Conservation (phyloP, 2,797 vertebrate species). For the Phalloptychus januarius region DNA sequence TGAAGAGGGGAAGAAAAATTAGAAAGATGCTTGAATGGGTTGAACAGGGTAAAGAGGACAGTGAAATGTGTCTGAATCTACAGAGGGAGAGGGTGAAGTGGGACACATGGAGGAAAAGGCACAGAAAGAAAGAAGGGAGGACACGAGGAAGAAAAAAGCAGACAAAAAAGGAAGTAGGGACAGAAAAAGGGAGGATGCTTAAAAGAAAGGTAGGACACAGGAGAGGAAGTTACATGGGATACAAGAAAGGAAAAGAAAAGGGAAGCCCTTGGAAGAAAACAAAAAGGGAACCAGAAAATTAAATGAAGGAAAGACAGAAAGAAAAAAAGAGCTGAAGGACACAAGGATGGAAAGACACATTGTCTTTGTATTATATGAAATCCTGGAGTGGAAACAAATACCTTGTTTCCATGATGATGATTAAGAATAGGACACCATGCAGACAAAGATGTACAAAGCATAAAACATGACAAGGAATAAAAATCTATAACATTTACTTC, state of each 20-base stretch:
- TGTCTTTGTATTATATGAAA: neutral
- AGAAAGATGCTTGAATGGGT: slow-evolving; percentile 32
- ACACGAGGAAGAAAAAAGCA: neutral
- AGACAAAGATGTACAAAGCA: neutral
- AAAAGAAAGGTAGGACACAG: neutral
- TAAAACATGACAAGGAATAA: neutral
- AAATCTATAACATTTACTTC: neutral
- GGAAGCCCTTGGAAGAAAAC: neutral
- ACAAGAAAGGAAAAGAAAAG: too few species aligned
- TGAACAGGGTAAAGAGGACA: slow-evolving; percentile 32
- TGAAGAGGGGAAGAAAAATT: slow-evolving; percentile 19
- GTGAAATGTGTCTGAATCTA: neutral
- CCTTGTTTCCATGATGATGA: neutral
- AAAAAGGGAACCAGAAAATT: neutral
- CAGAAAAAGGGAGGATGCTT: neutral
- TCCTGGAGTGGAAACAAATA: neutral
- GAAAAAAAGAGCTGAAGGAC: neutral
- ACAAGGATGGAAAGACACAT: neutral
- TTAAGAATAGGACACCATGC: neutral
- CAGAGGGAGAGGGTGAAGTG: neutral
- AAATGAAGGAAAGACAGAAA: neutral
- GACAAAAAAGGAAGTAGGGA: neutral
- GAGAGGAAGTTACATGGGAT: neutral
- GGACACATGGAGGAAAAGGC: neutral
- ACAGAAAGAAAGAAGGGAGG: neutral